Conservation (phyloP, 2,888 invertebrate species). For the Protophormia terraenovae region DNA sequence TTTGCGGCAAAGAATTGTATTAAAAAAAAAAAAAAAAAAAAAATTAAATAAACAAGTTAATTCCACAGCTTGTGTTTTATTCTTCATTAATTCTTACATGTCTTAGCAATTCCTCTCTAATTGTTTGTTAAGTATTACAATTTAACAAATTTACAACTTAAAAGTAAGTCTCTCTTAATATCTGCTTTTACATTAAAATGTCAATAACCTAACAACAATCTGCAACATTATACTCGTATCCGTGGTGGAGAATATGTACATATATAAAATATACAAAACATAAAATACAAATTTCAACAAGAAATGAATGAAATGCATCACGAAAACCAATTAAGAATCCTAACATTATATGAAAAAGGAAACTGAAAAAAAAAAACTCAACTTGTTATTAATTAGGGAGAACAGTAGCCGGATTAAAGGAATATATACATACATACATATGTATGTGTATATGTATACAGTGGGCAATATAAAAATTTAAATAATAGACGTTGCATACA, state of each 20-base stretch:
- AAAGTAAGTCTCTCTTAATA: neutral
- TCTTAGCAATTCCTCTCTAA: slow-evolving; percentile 28
- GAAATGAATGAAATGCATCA: slow-evolving; percentile 62
- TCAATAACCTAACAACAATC: slow-evolving; percentile 47
- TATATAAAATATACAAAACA: neutral
- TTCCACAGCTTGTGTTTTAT: neutral
- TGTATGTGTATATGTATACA: too few species aligned
- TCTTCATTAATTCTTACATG: neutral
- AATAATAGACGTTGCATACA: slow-evolving; percentile 13
- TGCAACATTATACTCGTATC: slow-evolving; percentile 15
- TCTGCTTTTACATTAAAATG: slow-evolving; percentile 28
- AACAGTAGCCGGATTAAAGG: slow-evolving; percentile 68
- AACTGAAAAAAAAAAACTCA: slow-evolving; percentile 26
- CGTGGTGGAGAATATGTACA: neutral
- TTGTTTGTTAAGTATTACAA: slow-evolving; percentile 30
- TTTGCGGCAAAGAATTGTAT: neutral
- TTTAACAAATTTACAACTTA: slow-evolving; percentile 35
- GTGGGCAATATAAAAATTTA: neutral
- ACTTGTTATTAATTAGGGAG: slow-evolving; percentile 70
- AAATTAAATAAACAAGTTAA: slow-evolving; percentile 15
- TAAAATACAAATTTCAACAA: slow-evolving; percentile 43
- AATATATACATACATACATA: neutral
- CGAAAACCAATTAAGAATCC: slow-evolving; percentile 62
- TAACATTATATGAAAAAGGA: slow-evolving; percentile 19
- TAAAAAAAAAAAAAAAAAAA: neutral